phyloP scores from a whole-genome alignment of 2,797 vertebrate genomes.

The Scleropages formosus region DNA sequence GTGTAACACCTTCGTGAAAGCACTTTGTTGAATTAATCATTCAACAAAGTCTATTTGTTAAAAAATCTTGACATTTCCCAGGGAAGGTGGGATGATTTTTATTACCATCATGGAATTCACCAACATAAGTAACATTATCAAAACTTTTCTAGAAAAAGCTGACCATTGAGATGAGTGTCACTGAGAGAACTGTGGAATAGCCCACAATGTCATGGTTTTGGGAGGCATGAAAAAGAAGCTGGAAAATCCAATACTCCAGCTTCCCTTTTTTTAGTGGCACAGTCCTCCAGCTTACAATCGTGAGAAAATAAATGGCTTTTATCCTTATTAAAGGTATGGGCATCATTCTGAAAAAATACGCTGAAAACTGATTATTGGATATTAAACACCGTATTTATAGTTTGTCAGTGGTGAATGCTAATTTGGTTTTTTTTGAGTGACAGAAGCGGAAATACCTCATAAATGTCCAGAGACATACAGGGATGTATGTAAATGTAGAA shows the following conservation, averaged over 20 bases:
- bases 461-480: not conserved
- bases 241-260: conserved; percentile 3
- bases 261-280: not conserved
- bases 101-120: too few relatives aligned
- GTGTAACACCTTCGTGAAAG: too few relatives aligned
- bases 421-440: not conserved
- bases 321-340: not conserved
- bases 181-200: too few relatives aligned
- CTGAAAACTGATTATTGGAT: too few relatives aligned
- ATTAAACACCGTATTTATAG: too few relatives aligned
- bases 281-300: not conserved
- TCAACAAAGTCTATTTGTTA: too few relatives aligned
- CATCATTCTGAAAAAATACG: not conserved
- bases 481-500: not conserved
- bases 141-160: too few relatives aligned
- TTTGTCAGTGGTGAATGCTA: too few relatives aligned
- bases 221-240: conserved; percentile 4
- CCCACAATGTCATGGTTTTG: not conserved
- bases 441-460: not conserved
- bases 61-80: too few relatives aligned
- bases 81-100: too few relatives aligned
- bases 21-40: too few relatives aligned
- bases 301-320: not conserved
- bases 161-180: not conserved
- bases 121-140: too few relatives aligned